Evolutionary conservation across 2,113 vertebrate genomes (phyloP), one percentile per base, ranked within the genome.

Genomic region (Tauraco erythrolophus): DNA sequence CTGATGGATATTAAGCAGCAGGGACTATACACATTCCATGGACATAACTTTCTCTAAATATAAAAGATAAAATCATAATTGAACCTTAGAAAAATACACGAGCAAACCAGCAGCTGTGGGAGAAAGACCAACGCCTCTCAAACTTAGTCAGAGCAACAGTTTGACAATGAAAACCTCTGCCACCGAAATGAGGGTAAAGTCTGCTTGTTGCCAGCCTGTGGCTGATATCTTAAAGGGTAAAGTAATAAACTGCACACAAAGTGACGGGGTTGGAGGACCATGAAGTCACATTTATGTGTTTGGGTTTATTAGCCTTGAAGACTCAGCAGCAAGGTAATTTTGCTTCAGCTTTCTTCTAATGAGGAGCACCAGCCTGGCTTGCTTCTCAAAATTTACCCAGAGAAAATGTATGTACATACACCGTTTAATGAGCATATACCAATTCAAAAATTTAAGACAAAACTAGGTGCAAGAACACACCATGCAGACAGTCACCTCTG

Each of bases 261-360:
- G 28, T 88, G 77, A 87, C 77, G 78, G 61, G 31, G 19, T 50
- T 92, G 56, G 64, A 82, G 65, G 35, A 78, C 27, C 69, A 75
- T 43, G 65, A 82, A 72, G 61, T 71, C 74, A 58, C 53, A 89
- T 89, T 93, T 84, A 66, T 58, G 21, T 65, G 17, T 75, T 84
- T 76, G 82, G 27, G 45, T 93, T 92, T 82, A 93, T 84, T 61
- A 95, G 39, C 69, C 88, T 84, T 90, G 65, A 92, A 78, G 65
- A 72, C 10, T 58, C 22, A 24, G 30, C 43, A 82, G n/a, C 43
- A 74, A 83, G 28, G 50, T 71, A 88, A 94, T 77, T 92, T 65
- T 74, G 33, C 50, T 84, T 84, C 45, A 69, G 53, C 58, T 84
- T 79, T 91, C 71, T 54, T 57, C 15, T 33, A 91, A 74, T 57